Evolutionary conservation across 2,888 invertebrate species (phyloP).

Genomic region (Bugulina stolonifera): DNA sequence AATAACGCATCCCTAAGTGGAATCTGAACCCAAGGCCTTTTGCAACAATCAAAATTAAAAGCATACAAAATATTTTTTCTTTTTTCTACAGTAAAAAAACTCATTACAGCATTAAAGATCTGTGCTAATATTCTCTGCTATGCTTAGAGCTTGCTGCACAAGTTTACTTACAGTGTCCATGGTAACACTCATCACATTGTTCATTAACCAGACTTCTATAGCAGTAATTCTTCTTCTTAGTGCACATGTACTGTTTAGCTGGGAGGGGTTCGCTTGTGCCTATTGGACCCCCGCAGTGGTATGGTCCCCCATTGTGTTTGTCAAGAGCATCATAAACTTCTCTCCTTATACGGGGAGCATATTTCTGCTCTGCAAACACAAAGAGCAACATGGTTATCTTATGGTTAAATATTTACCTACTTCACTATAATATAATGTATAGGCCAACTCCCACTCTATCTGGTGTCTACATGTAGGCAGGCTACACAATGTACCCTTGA

Average conservation of each 20-base stretch:
- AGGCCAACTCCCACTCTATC: too few species aligned
- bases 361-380: background rate
- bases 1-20: too few species aligned
- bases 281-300: background rate
- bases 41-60: background rate
- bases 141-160: too few species aligned
- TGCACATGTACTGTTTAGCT: background rate
- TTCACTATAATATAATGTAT: too few species aligned
- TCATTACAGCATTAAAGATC: too few species aligned
- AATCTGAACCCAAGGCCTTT: background rate
- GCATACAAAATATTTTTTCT: background rate
- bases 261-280: slow-evolving; percentile 1
- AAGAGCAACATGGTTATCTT: too few species aligned
- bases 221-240: slow-evolving; percentile 20
- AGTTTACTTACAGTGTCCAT: background rate
- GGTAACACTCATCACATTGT: slow-evolving; percentile 7
- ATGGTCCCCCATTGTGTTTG: background rate
- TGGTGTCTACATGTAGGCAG: too few species aligned
- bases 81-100: too few species aligned
- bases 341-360: background rate
- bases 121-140: too few species aligned
- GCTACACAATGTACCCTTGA: too few species aligned
- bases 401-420: too few species aligned
- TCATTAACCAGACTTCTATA: slow-evolving; percentile 19
- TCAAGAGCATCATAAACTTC: background rate